Evolutionary conservation across 2,113 vertebrate genomes (phyloP).

Genomic region (Ochotona princeps): DNA sequence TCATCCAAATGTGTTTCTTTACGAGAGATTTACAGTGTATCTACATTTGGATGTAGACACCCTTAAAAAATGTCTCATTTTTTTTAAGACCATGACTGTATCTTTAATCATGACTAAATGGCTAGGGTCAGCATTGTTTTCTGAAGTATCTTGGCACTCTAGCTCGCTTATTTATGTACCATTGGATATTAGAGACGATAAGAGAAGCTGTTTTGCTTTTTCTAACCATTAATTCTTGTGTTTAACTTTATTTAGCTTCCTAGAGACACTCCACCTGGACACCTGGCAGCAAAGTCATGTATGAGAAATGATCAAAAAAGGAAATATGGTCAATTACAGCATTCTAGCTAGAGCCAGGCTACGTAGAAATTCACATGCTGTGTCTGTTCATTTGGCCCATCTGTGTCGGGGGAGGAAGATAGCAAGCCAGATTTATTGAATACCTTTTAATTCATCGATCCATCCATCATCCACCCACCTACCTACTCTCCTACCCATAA

Average conservation of each 20-base stretch:
- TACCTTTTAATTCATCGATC: background rate
- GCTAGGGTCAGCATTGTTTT: slow-evolving; percentile 2
- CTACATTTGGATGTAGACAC: background rate
- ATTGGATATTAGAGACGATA: background rate
- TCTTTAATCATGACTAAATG: background rate
- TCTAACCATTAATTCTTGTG: background rate
- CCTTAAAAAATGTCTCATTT: background rate
- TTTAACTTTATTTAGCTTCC: slow-evolving; percentile 42
- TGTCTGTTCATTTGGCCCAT: background rate
- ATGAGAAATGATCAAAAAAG: slow-evolving; percentile 50
- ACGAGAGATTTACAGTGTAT: background rate
- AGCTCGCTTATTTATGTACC: background rate
- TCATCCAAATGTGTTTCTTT: slow-evolving; percentile 22
- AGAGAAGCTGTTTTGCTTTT: slow-evolving; percentile 4
- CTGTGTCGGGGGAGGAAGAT: background rate
- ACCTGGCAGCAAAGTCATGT: slow-evolving; percentile 1
- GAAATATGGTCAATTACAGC: slow-evolving; percentile 27
- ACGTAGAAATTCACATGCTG: background rate
- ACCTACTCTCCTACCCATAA: background rate
- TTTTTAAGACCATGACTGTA: slow-evolving; percentile 11
- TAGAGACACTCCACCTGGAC: slow-evolving; percentile 47
- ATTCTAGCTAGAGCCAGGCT: background rate
- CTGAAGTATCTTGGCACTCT: background rate
- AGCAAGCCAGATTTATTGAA: slow-evolving; percentile 11
- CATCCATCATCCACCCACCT: background rate